Base-by-base conservation (phyloP, 2,113 vertebrate genomes). In the Pseudopipra pipra region DNA sequence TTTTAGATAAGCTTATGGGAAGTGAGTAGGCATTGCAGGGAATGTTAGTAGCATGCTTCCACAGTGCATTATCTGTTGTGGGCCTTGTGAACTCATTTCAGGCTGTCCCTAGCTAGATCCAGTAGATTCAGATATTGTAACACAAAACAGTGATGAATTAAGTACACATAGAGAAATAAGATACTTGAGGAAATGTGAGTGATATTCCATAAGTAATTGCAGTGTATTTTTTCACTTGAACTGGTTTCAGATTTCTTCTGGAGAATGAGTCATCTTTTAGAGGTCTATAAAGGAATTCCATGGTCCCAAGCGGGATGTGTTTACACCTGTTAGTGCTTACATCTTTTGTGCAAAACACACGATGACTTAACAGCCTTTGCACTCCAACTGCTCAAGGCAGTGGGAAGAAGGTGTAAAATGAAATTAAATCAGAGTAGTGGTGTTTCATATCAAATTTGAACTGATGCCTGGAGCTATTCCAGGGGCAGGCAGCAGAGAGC, bases 401-500 rank as follows among this genome's bases (percentile, higher is more conserved):
- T 44, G 56, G 86, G 86, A 90, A 62, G 77, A 92, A 95, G 80
- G 94, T 95, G 88, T 95, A 93, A 96, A 87, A 89, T 81, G 47
- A 93, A 96, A 94, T 96, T 93, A 96, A 91, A 93, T 96, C 83
- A 65, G 49, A 90, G 76, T 39, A 56, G 31, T 76, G 74, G 95
- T 89, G 90, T 92, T 95, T 92, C 88, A 89, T 94, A 87, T 59
- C 44, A 84, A 85, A 89, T 94, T 56, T 82, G 70, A 93, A 59
- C 86, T 82, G 86, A 91, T 96, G 96, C 95, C 93, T 93, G 90
- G 90, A 96, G 93, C 61, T 68, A 55, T 92, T 92, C 95, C 92
- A 96, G 85, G 83, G 86, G 75, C 86, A 74, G 51, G 88, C 90
- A 86, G 58, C 76, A 91, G 83, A 96, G 76, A 94, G 85, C 80